Conservation (phyloP, 2,113 vertebrate genomes). For the Gallinago media region DNA sequence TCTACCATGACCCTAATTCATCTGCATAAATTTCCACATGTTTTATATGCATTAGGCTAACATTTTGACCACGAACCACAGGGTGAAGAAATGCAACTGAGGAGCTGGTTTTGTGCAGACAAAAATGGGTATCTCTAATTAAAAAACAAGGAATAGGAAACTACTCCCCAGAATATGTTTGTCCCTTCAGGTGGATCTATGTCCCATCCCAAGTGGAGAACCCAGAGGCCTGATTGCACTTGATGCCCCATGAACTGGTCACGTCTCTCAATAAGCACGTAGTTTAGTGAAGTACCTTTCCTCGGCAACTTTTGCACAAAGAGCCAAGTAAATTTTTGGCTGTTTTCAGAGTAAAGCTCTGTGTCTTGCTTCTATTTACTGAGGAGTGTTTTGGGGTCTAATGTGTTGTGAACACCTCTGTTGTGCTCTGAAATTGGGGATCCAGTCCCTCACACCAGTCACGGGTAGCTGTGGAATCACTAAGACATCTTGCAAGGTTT, state of each 20-base stretch:
- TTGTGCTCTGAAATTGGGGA: not conserved
- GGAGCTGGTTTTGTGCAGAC: not conserved
- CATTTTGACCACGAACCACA: slow-evolving; percentile 45
- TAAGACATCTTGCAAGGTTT: not conserved
- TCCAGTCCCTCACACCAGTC: not conserved
- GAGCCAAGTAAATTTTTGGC: not conserved
- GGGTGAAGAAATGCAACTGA: slow-evolving; percentile 17
- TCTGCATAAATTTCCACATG: slow-evolving; percentile 56
- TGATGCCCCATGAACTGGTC: not conserved
- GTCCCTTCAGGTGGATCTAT: not conserved
- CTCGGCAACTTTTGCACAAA: not conserved
- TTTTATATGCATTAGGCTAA: slow-evolving; percentile 52
- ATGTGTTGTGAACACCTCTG: fast-evolving
- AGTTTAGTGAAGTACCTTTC: not conserved
- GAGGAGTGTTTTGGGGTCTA: not conserved
- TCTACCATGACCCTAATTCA: slow-evolving; percentile 50
- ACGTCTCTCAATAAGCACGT: not conserved
- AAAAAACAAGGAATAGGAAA: not conserved
- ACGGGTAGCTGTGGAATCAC: not conserved
- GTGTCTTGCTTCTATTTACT: not conserved
- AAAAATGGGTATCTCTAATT: not conserved
- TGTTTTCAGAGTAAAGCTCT: not conserved
- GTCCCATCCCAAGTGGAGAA: not conserved
- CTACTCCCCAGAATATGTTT: not conserved
- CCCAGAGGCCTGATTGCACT: not conserved